Evolutionary conservation across 2,888 invertebrate species (phyloP).

Genomic region (Resseliella maxima): DNA sequence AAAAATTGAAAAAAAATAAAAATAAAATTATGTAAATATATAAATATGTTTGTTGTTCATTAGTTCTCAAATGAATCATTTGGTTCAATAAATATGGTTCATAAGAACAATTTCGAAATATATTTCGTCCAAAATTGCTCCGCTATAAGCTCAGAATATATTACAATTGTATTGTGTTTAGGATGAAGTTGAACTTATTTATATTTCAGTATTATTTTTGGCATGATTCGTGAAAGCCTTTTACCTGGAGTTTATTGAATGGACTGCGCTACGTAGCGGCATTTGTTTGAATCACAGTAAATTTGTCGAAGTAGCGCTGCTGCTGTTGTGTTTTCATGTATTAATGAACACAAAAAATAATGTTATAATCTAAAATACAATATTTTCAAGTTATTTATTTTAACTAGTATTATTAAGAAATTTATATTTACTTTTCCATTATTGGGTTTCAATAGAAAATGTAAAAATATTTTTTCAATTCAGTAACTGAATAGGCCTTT

Average conservation of each 20-base stretch:
- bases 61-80: no score
- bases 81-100: no score
- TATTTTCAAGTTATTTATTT: no score
- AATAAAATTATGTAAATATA: no score
- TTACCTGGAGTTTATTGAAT: constrained; percentile 54
- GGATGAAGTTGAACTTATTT: neutral
- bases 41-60: no score
- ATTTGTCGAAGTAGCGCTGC: neutral
- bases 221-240: neutral
- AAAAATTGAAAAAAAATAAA: no score
- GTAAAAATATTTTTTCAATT: neutral
- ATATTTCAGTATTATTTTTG: neutral
- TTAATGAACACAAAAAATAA: neutral
- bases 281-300: neutral
- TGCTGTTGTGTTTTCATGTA: neutral
- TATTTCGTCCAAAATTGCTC: no score
- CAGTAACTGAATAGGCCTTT: neutral
- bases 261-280: constrained; percentile 46
- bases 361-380: neutral
- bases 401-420: no score
- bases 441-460: no score
- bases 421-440: no score
- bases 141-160: neutral
- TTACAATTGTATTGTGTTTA: no score
- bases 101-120: no score